These are phyloP conservation scores for Coelogynopora nodosa DNA, from an alignment of 2,888 invertebrate species.

Conservation along the genomic window DNA sequence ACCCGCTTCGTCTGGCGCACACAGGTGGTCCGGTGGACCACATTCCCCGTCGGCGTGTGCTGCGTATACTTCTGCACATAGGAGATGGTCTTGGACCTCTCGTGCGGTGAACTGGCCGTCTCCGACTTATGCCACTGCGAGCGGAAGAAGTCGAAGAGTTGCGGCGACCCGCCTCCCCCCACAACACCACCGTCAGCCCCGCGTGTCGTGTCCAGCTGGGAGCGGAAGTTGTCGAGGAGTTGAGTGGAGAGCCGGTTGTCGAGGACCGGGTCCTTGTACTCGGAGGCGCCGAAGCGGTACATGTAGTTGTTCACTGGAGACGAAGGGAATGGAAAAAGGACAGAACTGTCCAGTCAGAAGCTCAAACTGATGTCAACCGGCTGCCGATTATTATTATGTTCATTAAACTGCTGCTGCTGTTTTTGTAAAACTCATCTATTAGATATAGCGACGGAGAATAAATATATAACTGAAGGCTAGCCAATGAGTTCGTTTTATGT, in stretches of 20 bases:
- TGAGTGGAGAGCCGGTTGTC: slow-evolving; percentile 30
- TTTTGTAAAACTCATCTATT: too few relatives aligned
- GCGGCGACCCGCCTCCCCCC: not conserved
- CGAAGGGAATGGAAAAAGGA: not conserved
- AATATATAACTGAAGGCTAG: too few relatives aligned
- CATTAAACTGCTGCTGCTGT: too few relatives aligned
- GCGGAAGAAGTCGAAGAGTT: slow-evolving; percentile 1
- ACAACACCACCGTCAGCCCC: not conserved
- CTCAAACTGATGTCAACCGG: too few relatives aligned
- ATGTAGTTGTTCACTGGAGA: slow-evolving; percentile 34
- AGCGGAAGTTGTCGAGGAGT: slow-evolving; percentile 4
- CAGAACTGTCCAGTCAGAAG: too few relatives aligned
- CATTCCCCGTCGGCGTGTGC: not conserved
- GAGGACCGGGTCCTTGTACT: slow-evolving; percentile 26
- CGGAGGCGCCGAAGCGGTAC: slow-evolving; percentile 26
- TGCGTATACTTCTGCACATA: not conserved
- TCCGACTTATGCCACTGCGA: not conserved
- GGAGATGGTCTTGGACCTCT: not conserved
- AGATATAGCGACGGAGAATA: too few relatives aligned
- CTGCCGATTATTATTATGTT: too few relatives aligned
- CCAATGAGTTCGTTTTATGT: too few relatives aligned
- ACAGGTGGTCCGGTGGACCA: not conserved
- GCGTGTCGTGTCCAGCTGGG: not conserved
- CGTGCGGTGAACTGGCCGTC: not conserved
- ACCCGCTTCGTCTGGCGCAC: not conserved